Evolutionary conservation across 2,797 vertebrate species (phyloP), one percentile per base, ranked within the genome.

Genomic region (Chelidonichthys spinosus): DNA sequence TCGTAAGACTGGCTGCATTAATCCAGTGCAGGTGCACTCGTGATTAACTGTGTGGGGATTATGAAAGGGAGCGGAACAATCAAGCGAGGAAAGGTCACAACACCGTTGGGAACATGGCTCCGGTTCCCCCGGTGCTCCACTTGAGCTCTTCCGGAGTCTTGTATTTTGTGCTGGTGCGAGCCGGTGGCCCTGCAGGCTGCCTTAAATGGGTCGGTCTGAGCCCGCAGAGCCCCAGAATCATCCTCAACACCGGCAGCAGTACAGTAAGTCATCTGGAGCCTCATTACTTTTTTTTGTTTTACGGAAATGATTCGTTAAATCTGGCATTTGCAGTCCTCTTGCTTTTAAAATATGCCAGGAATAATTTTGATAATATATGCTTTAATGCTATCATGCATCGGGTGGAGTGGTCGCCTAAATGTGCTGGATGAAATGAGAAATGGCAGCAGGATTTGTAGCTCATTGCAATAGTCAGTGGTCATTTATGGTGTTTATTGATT

Each of bases 81-180:
- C 80, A 81, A 86, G 83, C 76, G 72, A 87, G 72, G 80, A 91
- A 90, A 92, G 92, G 92, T 91, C 88, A 90, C 11, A 75, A 58
- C 90, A 32, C 89, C 40, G 85, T 74, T 78, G 90, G 85, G 84
- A 82, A 63, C 65, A 3, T 59, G 63, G 58, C 71, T 71, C 61
- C 33, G 6, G 40, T 68, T 25, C 25, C 80, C 72, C 74, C 5
- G 18, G 69, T 50, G 76, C 63, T 70, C 79, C 64, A 42, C 70
- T 73, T 78, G 76, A 82, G 68, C 72, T 82, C 77, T 82, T 77
- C 79, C 68, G 15, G 75, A 79, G 80, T 63, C 72, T 58, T 79
- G 65, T 13, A 37, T 84, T 78, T 70, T 55, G 83, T 46, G 79
- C 79, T 77, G 79, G 79, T 75, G 80, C 58, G 80, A 79, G 81